These are phyloP conservation scores for Patella vulgata DNA, from an alignment of 1,140 invertebrate species.

Conservation along the genomic window DNA sequence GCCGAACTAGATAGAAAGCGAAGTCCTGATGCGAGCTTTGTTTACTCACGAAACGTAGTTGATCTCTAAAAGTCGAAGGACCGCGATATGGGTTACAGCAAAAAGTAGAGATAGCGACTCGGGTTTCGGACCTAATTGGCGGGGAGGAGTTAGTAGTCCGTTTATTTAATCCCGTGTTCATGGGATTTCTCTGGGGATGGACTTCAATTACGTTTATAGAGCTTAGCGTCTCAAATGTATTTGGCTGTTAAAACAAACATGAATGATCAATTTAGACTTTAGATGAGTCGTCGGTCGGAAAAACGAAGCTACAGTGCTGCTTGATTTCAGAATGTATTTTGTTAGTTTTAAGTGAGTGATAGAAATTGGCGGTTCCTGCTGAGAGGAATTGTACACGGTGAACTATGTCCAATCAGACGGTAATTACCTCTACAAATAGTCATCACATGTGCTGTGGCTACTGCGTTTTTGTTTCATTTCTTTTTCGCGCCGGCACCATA, in stretches of 20 bases:
- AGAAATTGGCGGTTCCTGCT: conserved; percentile 6
- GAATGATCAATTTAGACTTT: conserved; percentile 7
- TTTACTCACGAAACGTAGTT: conserved; percentile 7
- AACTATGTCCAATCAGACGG: conserved; percentile 1
- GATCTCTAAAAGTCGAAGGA: not conserved
- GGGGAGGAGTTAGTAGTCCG: conserved; percentile 6
- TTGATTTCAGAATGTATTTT: too few relatives aligned
- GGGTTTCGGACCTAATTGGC: conserved; percentile 12
- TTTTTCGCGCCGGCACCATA: too few relatives aligned
- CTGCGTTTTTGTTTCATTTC: too few relatives aligned
- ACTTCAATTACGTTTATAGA: conserved; percentile 17
- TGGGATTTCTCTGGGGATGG: conserved; percentile 2
- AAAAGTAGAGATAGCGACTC: not conserved
- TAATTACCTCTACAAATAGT: conserved; percentile 14
- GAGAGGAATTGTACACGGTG: conserved; percentile 1
- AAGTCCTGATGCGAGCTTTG: conserved; percentile 14
- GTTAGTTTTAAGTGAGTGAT: conserved; percentile 6
- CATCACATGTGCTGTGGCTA: conserved; percentile 5
- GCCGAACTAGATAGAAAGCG: not conserved
- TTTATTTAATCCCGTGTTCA: conserved; percentile 4
- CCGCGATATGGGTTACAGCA: conserved; percentile 3
- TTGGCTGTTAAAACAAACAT: conserved; percentile 18
- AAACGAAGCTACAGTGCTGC: too few relatives aligned
- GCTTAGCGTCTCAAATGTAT: conserved; percentile 17
- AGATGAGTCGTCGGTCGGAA: too few relatives aligned